phyloP scores from a whole-genome alignment of 2,888 invertebrate species.

The Agrypnus murinus region DNA sequence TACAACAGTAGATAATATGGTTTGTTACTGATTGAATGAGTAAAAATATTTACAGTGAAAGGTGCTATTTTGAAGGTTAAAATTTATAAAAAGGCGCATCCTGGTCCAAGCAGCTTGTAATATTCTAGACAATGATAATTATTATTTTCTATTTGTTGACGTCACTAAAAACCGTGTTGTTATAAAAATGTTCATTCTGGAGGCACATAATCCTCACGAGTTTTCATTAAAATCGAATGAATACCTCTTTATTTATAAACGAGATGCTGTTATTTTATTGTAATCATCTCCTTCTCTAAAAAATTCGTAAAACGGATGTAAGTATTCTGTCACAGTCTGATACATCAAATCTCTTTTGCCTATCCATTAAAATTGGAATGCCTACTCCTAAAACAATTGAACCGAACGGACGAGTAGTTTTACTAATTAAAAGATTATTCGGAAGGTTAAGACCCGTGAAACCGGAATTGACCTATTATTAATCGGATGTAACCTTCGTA shows the following conservation, averaged over 20 bases:
- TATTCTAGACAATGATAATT: constrained; percentile 28
- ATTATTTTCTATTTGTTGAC: constrained; percentile 47
- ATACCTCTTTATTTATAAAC: too few relatives aligned
- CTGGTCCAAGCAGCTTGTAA: constrained; percentile 58
- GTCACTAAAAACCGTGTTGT: constrained; percentile 43
- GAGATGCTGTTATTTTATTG: too few relatives aligned
- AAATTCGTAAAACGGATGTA: constrained; percentile 1
- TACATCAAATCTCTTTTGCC: not conserved
- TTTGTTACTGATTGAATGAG: constrained; percentile 21
- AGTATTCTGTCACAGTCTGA: constrained; percentile 1
- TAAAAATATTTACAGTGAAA: constrained; percentile 56
- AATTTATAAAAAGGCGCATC: constrained; percentile 64
- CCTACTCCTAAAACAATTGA: not conserved
- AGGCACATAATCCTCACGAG: too few relatives aligned
- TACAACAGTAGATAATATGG: not conserved
- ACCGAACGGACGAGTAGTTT: not conserved
- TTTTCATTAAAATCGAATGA: too few relatives aligned
- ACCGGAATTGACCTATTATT: constrained; percentile 14
- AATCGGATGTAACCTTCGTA: constrained; percentile 28
- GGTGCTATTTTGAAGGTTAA: constrained; percentile 63
- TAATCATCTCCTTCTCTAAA: too few relatives aligned
- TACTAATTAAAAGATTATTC: not conserved
- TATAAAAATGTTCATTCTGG: constrained; percentile 23
- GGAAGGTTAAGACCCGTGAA: constrained; percentile 18
- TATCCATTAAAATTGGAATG: not conserved